phyloP scores from a whole-genome alignment of 2,888 invertebrate genomes.

The Dichetophora obliterata region DNA sequence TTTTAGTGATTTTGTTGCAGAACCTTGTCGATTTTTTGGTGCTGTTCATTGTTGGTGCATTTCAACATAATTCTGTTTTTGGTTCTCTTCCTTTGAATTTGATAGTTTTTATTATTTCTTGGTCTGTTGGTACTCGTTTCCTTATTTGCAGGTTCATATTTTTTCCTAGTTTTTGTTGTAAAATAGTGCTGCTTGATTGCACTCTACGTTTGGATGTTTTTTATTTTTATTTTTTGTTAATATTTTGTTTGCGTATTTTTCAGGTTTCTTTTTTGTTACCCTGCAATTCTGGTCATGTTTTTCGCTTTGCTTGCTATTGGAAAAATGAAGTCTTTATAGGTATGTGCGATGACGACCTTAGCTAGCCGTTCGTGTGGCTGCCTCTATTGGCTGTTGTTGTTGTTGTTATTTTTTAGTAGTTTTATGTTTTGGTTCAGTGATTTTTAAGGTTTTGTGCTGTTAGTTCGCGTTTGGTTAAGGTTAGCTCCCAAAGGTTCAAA shows the following conservation, averaged over 20 bases:
- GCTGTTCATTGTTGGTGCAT: neutral
- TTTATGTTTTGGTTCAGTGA: constrained; percentile 11
- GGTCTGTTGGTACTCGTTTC: no score
- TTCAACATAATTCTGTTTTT: constrained; percentile 19
- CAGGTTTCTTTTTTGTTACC: neutral
- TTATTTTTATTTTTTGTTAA: constrained; percentile 50
- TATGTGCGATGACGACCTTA: constrained; percentile 22
- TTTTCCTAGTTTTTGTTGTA: neutral
- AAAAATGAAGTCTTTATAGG: constrained; percentile 14
- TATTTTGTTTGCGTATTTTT: constrained; percentile 26
- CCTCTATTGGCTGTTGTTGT: neutral
- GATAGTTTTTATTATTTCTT: neutral
- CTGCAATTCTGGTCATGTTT: neutral
- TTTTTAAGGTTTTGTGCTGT: constrained; percentile 5
- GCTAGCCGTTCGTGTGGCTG: neutral
- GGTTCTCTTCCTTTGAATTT: neutral
- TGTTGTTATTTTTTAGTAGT: neutral
- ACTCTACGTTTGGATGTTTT: constrained; percentile 47
- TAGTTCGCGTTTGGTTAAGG: neutral
- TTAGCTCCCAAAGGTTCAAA: constrained; percentile 20
- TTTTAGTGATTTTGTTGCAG: neutral
- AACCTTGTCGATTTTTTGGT: constrained; percentile 2
- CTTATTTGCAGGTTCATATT: neutral
- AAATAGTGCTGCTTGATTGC: no score
- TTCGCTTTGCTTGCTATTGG: constrained; percentile 10